Evolutionary conservation across 1,140 invertebrate species (phyloP), one percentile per base, ranked within the genome.

Genomic region (Oedothorax gibbosus): DNA sequence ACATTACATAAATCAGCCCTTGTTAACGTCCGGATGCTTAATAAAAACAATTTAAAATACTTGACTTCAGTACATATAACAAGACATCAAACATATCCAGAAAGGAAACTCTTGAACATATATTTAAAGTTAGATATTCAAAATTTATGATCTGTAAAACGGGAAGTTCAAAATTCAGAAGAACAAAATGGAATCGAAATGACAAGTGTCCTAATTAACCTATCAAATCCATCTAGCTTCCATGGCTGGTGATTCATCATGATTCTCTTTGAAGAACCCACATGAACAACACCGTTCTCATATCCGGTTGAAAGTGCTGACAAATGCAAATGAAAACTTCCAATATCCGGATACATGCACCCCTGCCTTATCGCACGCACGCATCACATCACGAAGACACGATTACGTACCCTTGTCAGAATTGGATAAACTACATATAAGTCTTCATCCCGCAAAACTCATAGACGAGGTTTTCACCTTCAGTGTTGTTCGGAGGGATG

Each of bases 161-260:
- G 50, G 21, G 50, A 71, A 71, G 54, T 71, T 71, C 8, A 6
- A 71, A 20, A 69, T 35, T 50, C 35, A 12, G 7, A 35, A n/a
- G n/a, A n/a, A 73, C 50, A 73, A 73, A 76, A 7, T 12, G 15
- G 1, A 50, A 3, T 2, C 49, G 49, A 62, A 65, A 4, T 0
- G 77, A 66, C 56, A 62, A 68, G 77, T 50, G 66, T 35, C 64
- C 56, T 79, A 79, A 79, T 79, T 79, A 79, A 79, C 64, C 68
- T 68, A 54, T 79, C 77, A 79, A 79, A 68, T 12, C 2, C 15
- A 79, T 21, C 18, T 10, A 14, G 53, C 2, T 12, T 9, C 66
- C 51, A 79, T 35, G 50, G 14, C 66, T 60, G 51, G 11, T 21
- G 56, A 66, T 68, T 54, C 68, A 54, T 68, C 62, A 68, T 68